These are phyloP conservation scores for Prionace glauca DNA, from an alignment of 2,797 vertebrate species.

Conservation along the genomic window DNA sequence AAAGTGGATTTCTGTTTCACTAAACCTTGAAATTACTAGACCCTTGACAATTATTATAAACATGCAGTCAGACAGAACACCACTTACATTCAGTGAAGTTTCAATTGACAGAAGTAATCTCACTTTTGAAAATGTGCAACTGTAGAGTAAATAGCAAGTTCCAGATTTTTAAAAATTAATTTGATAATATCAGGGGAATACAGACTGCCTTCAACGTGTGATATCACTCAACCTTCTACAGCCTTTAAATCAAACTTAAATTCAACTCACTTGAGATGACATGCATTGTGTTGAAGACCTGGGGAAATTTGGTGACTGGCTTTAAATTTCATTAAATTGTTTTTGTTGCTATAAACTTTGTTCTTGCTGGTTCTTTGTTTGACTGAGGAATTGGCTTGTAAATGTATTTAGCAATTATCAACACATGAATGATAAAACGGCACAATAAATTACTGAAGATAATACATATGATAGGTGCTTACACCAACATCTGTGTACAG, in stretches of 20 bases:
- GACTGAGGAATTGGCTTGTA: conserved; percentile 31
- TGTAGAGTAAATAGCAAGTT: neutral
- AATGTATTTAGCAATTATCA: conserved; percentile 33
- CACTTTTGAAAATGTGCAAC: neutral
- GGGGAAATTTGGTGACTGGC: conserved; percentile 32
- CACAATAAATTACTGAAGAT: neutral
- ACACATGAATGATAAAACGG: conserved; percentile 30
- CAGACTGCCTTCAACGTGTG: neutral
- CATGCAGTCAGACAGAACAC: neutral
- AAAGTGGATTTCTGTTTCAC: neutral
- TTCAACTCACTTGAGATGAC: conserved; percentile 40
- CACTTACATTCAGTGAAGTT: neutral
- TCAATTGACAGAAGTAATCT: neutral
- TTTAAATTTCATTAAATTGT: neutral
- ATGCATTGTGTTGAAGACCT: conserved; percentile 37
- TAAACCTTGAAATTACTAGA: neutral
- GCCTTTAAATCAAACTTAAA: neutral
- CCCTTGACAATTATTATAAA: neutral
- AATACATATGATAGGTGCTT: neutral
- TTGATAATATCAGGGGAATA: neutral
- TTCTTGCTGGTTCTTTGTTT: neutral
- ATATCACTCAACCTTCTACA: neutral
- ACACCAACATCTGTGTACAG: neutral
- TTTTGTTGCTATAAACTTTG: conserved; percentile 7
- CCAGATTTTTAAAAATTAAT: neutral